Conservation (phyloP, 2,888 invertebrate species). For the Lasioglossum marginatum region DNA sequence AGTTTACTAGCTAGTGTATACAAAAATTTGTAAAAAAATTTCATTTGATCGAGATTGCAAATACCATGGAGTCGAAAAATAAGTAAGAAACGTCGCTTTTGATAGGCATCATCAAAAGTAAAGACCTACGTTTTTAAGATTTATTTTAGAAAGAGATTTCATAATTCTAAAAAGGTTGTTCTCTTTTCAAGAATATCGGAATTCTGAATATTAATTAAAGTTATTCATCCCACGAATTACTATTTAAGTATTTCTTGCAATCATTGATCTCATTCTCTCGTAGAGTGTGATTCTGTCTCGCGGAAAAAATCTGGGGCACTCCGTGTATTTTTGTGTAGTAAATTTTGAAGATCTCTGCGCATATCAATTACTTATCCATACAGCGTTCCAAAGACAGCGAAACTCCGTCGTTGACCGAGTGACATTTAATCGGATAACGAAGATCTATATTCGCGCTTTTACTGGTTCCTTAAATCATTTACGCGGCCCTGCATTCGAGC, state of each 20-base stretch:
- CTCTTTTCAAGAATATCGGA: background rate
- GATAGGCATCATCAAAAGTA: no score
- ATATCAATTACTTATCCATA: background rate
- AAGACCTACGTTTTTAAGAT: background rate
- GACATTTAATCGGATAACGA: constrained; percentile 73
- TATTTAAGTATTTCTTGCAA: no score
- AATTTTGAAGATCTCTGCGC: background rate
- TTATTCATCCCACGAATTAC: background rate
- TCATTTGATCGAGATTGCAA: no score
- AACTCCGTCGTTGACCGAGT: constrained; percentile 72
- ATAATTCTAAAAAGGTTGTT: background rate
- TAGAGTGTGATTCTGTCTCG: background rate
- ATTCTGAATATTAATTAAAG: background rate
- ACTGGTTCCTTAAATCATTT: constrained; percentile 62
- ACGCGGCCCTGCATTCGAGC: constrained; percentile 45
- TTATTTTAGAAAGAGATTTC: no score
- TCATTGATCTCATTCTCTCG: no score
- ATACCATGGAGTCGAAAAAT: no score
- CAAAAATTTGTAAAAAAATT: no score
- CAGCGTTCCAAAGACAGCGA: constrained; percentile 27
- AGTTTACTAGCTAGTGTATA: no score
- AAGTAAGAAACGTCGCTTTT: no score
- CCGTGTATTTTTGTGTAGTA: background rate
- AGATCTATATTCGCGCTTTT: constrained; percentile 63
- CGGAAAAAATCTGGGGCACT: background rate